Evolutionary conservation across 2,888 invertebrate genomes (phyloP), one percentile per base, ranked within the genome.

Genomic region (Philopedon plagiatum): DNA sequence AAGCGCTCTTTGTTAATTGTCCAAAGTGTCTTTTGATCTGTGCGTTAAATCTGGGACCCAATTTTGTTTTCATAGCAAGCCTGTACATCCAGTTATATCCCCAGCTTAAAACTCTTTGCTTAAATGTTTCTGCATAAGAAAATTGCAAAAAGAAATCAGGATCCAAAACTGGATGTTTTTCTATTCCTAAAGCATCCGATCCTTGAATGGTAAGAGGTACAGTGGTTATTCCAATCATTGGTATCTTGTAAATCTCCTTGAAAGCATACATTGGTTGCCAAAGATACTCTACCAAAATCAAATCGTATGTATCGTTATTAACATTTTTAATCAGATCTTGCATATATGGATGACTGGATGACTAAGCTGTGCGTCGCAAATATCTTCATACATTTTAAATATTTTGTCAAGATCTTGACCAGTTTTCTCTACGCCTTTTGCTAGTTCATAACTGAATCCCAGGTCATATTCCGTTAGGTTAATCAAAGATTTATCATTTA

Each of bases 391-490:
- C 0, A 73, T 51, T 8, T 75, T 60, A 11, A 75, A 37, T 5
- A 79, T 34, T 5, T 57, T 37, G 19, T 44, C 66, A 13, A 72
- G n/a, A 66, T 78, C 77, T 26, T 67, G 76, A 9, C 46, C 56
- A n/a, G 57, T 54, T 11, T 54, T 51, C 0, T 46, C 68, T 5
- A 65, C 7, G 15, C 23, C 29, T 9, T 61, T 60, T 26, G 41
- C 19, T 8, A 29, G 0, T 13, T 76, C 66, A 23, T 63, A 75
- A 13, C 73, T 67, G 18, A 74, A 71, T 73, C 78, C 64, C 5
- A 81, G 74, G 67, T 82, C 80, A 18, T 83, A 81, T 78, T 87
- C 84, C 0, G 83, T 84, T 9, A 87, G 80, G 76, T 85, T 87
- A 2, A 75, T 76, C 58, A 84, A 68, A 2, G 68, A 51, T 7